Evolutionary conservation across 2,113 vertebrate species (phyloP).

Genomic region (Lamprotornis superbus): DNA sequence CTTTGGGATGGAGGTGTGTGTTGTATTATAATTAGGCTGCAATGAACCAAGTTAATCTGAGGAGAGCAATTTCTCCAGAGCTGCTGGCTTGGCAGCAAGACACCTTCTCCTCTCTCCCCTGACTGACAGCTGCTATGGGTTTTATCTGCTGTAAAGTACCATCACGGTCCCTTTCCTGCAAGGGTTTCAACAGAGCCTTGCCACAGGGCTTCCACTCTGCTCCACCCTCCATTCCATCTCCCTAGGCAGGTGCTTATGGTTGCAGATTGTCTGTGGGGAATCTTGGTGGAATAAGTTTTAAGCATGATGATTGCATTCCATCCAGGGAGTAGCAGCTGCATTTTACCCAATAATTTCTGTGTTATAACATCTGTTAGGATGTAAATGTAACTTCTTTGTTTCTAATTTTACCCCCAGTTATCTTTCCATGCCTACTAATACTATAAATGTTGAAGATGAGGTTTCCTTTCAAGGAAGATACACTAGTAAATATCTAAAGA

Average conservation of each 20-base stretch:
- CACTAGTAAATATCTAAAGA: background rate
- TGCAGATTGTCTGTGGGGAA: fast-evolving
- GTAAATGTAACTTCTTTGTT: background rate
- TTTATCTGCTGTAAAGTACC: background rate
- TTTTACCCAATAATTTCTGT: background rate
- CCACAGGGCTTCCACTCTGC: background rate
- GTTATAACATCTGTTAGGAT: background rate
- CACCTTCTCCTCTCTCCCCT: background rate
- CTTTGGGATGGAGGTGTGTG: background rate
- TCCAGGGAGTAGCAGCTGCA: background rate
- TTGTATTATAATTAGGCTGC: background rate
- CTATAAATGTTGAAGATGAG: background rate
- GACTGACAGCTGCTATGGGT: background rate
- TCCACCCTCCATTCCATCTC: background rate
- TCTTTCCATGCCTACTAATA: background rate
- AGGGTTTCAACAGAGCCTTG: background rate
- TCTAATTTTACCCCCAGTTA: background rate
- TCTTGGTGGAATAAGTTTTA: background rate
- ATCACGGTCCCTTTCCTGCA: background rate
- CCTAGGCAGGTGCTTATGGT: background rate
- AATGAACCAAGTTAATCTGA: background rate
- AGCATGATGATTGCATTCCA: background rate
- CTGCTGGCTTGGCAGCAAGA: background rate
- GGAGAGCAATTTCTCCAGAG: background rate
- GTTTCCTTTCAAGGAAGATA: background rate